Evolutionary conservation across 2,888 invertebrate species (phyloP).

Genomic region (Neoascia interrupta): DNA sequence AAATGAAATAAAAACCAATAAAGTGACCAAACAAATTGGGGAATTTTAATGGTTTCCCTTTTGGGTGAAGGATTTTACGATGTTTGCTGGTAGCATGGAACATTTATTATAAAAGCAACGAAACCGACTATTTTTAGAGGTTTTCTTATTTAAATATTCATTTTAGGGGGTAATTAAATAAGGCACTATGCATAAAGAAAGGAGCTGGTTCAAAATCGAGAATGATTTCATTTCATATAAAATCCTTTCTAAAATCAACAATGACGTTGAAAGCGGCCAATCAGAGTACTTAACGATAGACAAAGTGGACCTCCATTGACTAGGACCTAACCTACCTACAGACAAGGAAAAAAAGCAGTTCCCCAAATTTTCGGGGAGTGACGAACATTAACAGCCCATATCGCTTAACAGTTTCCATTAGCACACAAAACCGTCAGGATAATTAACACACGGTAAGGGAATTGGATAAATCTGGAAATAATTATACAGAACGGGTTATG

Average conservation of each 20-base stretch:
- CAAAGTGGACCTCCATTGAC: not conserved
- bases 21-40: constrained; percentile 25
- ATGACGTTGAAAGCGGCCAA: not conserved
- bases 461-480: constrained; percentile 69
- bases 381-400: constrained; percentile 65
- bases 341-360: constrained; percentile 24
- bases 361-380: constrained; percentile 35
- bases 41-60: constrained; percentile 22
- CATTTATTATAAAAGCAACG: too few species aligned
- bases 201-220: too few species aligned
- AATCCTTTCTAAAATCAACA: not conserved
- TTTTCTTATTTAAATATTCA: too few species aligned
- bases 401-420: constrained; percentile 62
- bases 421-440: constrained; percentile 45
- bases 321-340: not conserved
- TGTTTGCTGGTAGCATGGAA: too few species aligned
- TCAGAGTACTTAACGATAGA: too few species aligned
- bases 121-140: too few species aligned
- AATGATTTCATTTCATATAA: too few species aligned
- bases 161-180: too few species aligned
- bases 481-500: constrained; percentile 65
- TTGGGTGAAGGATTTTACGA: not conserved
- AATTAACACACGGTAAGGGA: constrained; percentile 61
- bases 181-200: too few species aligned
- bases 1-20: constrained; percentile 25